A percentile compares a stretch with the other conserved stretches of the same genome.
These are phyloP conservation scores for Liparis tanakae DNA, from an alignment of 2,797 vertebrate genomes.

Conservation along the genomic window DNA sequence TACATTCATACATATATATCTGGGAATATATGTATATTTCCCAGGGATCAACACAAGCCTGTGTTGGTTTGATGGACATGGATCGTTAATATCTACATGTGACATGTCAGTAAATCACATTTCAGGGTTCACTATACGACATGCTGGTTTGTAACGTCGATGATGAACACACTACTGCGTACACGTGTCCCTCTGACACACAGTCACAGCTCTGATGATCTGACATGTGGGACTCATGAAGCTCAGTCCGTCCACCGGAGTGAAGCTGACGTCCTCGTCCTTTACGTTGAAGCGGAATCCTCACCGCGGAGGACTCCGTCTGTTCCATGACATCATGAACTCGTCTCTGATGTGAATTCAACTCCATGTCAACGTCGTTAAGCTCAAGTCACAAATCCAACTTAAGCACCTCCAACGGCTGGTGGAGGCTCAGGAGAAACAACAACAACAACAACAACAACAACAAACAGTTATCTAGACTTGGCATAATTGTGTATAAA, in stretches of 20 bases:
- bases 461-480: neutral
- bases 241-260: neutral
- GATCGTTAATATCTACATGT: neutral
- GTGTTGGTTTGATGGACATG: neutral
- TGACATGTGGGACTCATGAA: neutral
- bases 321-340: neutral
- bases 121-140: neutral
- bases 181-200: neutral
- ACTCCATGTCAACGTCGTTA: neutral
- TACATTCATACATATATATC: no score
- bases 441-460: conserved; percentile 10
- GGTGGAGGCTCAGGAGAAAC: neutral
- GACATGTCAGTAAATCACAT: neutral
- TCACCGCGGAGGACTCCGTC: neutral
- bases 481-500: conserved; percentile 8
- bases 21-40: neutral
- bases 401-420: neutral
- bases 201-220: neutral
- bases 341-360: neutral
- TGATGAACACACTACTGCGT: neutral
- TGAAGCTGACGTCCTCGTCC: neutral
- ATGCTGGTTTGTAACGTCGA: neutral
- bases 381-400: neutral
- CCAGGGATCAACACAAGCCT: neutral
- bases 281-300: neutral